These are phyloP conservation scores for Ephestia elutella DNA, from an alignment of 1,140 invertebrate species.

Conservation along the genomic window DNA sequence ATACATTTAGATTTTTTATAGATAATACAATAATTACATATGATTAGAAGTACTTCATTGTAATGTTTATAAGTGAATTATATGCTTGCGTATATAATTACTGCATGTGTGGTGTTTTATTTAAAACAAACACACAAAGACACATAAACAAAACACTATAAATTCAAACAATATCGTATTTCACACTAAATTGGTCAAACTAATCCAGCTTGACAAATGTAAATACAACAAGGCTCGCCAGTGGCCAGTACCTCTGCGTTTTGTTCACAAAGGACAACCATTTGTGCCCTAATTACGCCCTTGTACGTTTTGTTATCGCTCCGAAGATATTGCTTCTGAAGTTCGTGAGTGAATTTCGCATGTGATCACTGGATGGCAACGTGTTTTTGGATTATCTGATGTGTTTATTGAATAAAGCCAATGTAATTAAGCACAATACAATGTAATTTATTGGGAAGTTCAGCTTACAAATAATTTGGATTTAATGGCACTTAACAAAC, in stretches of 20 bases:
- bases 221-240: slow-evolving; percentile 34
- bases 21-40: too few species aligned
- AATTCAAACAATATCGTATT: too few species aligned
- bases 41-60: too few species aligned
- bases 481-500: too few species aligned
- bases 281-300: slow-evolving; percentile 54
- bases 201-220: background rate
- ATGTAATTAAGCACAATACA: background rate
- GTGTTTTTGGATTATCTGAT: background rate
- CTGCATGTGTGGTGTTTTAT: too few species aligned
- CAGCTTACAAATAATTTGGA: too few species aligned
- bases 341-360: slow-evolving; percentile 3
- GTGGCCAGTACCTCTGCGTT: slow-evolving; percentile 41
- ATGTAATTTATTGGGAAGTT: background rate
- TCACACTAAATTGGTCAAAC: background rate
- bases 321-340: background rate
- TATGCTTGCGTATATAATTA: too few species aligned
- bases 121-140: too few species aligned
- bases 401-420: background rate
- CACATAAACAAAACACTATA: too few species aligned
- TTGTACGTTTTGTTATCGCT: slow-evolving; percentile 30
- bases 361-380: background rate
- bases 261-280: slow-evolving; percentile 56
- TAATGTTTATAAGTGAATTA: too few species aligned
- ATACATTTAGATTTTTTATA: too few species aligned